Evolutionary conservation across 2,888 invertebrate species (phyloP).

Genomic region (Drosophila nigritarsus): DNA sequence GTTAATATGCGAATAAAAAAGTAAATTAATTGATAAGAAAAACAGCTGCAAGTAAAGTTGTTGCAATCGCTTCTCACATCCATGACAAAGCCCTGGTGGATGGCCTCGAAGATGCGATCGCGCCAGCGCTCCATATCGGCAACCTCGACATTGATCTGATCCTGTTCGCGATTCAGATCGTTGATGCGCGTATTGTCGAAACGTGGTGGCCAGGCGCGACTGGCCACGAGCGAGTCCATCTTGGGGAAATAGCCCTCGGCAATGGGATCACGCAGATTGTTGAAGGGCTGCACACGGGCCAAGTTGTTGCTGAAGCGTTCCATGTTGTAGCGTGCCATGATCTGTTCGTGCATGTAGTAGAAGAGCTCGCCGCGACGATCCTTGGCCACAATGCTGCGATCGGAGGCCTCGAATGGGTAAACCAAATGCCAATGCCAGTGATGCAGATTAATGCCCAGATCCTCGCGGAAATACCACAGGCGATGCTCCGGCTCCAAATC

Average conservation of each 20-base stretch:
- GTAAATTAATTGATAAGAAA: neutral
- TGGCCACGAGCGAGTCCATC: constrained; percentile 91
- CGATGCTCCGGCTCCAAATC: constrained; percentile 91
- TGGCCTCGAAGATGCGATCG: constrained; percentile 90
- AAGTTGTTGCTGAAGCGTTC: constrained; percentile 91
- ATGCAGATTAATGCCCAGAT: constrained; percentile 86
- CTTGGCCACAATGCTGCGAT: constrained; percentile 87
- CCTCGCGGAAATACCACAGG: constrained; percentile 86
- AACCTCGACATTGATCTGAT: constrained; percentile 89
- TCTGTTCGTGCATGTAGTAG: constrained; percentile 91
- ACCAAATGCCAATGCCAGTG: constrained; percentile 88
- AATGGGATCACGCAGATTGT: constrained; percentile 89
- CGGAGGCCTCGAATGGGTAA: constrained; percentile 90
- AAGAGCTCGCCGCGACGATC: constrained; percentile 92
- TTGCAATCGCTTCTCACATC: constrained; percentile 85
- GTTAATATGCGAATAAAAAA: neutral
- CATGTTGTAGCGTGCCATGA: constrained; percentile 88
- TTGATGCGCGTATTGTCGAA: constrained; percentile 86
- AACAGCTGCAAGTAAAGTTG: rapidly evolving
- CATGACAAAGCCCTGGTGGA: constrained; percentile 88
- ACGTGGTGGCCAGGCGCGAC: constrained; percentile 91
- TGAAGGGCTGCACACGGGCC: constrained; percentile 87
- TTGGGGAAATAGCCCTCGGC: constrained; percentile 94
- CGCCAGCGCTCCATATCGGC: constrained; percentile 91
- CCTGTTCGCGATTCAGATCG: constrained; percentile 89